Evolutionary conservation across 2,888 invertebrate genomes (phyloP), one percentile per base, ranked within the genome.

Genomic region (Phyto melanocephala): DNA sequence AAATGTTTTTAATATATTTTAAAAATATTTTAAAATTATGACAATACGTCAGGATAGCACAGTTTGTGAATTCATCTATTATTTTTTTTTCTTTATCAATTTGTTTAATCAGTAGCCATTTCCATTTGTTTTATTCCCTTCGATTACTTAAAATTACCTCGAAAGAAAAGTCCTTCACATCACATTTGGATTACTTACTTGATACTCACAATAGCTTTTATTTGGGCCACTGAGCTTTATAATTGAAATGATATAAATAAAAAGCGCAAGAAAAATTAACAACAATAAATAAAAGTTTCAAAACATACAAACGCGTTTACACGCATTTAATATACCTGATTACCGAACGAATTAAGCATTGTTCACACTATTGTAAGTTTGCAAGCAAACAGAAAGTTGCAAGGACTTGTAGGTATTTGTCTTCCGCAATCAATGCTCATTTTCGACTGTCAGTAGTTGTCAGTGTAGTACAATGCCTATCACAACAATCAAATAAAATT

Each of bases 401-500:
- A 52, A 52, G 65, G 75, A 75, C 37, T 56, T 74, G 28, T n/a
- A 8, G 7, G 47, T n/a, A 71, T 75, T 76, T 79, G 70, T 79
- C 82, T 71, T 67, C 24, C 52, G 82, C 79, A 82, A 82, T 82
- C 82, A 82, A 82, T 82, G 79, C 71, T 82, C 71, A 79, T 79
- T 79, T 82, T 79, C 75, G 79, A 60, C 70, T 82, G 82, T 82
- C 79, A 82, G 79, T 82, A 60, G 79, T 75, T 79, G 82, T 79
- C 82, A 82, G 79, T 60, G 71, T 24, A 71, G 79, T 47, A 82
- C 79, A 82, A 82, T 79, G 88, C 87, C 88, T 88, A 88, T 88
- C 88, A 88, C 88, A 88, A 88, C 89, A 88, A 88, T 81, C 81
- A 84, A 80, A 52, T 3, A 11, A 17, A 40, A 47, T 1, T 28